Evolutionary conservation across 37 sponge, comb jelly and placozoan species (phyloP).

Genomic region (Crambe crambe): DNA sequence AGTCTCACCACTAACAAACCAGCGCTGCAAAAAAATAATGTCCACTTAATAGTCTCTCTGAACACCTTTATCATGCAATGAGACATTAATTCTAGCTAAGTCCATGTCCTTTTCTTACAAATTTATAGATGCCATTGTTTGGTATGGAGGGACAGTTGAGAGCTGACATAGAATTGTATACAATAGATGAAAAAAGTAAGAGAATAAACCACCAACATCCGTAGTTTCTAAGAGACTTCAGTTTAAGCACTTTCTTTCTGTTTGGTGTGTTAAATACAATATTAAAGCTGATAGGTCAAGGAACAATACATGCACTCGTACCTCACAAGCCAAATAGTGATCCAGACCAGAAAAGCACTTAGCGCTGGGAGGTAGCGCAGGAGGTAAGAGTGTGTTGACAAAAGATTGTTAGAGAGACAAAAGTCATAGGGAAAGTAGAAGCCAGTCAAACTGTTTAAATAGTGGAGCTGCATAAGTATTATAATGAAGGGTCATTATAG

Average conservation of each 20-base stretch:
- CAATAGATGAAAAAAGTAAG: conserved; percentile 48
- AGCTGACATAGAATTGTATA: conserved; percentile 62
- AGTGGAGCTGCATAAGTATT: conserved; percentile 46
- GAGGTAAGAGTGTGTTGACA: conserved; percentile 46
- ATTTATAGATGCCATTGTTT: background rate
- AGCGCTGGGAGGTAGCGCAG: conserved; percentile 65
- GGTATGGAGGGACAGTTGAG: conserved; percentile 67
- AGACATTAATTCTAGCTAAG: no score
- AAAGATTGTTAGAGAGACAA: conserved; percentile 64
- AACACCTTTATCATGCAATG: background rate
- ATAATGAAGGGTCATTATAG: background rate
- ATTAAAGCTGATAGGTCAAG: no score
- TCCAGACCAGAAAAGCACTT: conserved; percentile 28
- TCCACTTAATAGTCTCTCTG: background rate
- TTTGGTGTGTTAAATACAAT: background rate
- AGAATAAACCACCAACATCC: conserved; percentile 56
- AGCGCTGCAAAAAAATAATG: conserved; percentile 28
- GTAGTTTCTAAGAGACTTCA: conserved; percentile 7
- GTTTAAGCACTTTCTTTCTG: background rate
- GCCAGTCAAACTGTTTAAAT: conserved; percentile 55
- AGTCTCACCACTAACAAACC: conserved; percentile 58
- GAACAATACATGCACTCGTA: no score
- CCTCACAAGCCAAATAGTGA: conserved; percentile 24
- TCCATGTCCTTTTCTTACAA: background rate
- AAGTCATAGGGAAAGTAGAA: conserved; percentile 86